These are phyloP conservation scores for Pocillopora damicornis DNA, from an alignment of 64 coral and sea anemone genomes.

Conservation along the genomic window DNA sequence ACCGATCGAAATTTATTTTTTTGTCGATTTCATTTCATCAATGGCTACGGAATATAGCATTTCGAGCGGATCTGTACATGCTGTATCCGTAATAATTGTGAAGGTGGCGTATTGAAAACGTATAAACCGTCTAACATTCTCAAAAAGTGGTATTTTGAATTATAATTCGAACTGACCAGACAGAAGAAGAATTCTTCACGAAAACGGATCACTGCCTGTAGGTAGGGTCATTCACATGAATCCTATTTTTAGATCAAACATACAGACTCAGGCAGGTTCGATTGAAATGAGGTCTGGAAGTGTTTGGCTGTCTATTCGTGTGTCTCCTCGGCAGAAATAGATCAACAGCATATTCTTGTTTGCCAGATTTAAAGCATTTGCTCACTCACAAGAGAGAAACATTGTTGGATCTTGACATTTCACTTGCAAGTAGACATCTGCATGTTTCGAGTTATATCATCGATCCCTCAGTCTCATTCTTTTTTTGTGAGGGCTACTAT, in stretches of 20 bases:
- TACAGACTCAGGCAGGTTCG: slow-evolving; percentile 30
- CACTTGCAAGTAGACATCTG: slow-evolving; percentile 15
- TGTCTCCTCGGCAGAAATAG: background rate
- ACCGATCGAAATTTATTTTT: slow-evolving; percentile 12
- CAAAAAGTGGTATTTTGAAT: slow-evolving; percentile 4
- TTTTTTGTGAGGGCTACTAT: slow-evolving; percentile 6
- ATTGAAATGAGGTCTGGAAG: background rate
- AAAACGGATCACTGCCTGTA: slow-evolving; percentile 11
- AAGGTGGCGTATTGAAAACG: slow-evolving; percentile 34
- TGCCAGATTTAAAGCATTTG: background rate
- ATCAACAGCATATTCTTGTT: background rate
- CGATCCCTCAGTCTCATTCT: background rate
- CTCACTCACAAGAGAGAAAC: background rate
- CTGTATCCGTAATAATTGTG: slow-evolving; percentile 27
- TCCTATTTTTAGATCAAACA: slow-evolving; percentile 44
- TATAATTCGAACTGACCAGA: slow-evolving; percentile 3
- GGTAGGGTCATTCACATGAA: slow-evolving; percentile 7
- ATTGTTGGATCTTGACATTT: background rate
- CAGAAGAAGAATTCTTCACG: background rate
- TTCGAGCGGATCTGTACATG: slow-evolving; percentile 31
- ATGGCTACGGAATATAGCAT: slow-evolving; percentile 9
- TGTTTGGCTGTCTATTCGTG: background rate
- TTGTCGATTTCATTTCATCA: slow-evolving; percentile 15
- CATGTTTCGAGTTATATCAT: slow-evolving; percentile 29
- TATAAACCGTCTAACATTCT: background rate